Conservation (phyloP, 2,113 vertebrate species). For the Burhinus bistriatus region DNA sequence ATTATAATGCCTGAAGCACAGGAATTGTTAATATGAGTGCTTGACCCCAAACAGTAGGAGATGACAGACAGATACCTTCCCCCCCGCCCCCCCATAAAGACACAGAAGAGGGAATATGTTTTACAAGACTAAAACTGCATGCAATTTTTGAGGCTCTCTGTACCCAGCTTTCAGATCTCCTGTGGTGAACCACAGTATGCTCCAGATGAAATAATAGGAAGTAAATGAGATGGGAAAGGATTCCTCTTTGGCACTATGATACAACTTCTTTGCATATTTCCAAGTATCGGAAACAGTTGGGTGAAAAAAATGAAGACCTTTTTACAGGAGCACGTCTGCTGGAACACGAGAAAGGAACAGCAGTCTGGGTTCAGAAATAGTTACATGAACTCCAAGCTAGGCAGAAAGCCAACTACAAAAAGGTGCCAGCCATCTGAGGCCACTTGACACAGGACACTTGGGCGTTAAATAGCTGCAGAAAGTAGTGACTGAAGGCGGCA, state of each 20-base stretch:
- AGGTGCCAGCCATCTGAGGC: slow-evolving; percentile 48
- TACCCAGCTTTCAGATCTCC: background rate
- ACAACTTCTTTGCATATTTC: background rate
- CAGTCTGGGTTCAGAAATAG: slow-evolving; percentile 26
- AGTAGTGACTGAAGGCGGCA: background rate
- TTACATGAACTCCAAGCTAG: slow-evolving; percentile 8
- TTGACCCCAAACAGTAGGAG: slow-evolving; percentile 21
- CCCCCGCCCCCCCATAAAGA: background rate
- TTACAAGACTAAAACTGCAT: background rate
- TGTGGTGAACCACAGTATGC: background rate
- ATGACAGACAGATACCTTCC: background rate
- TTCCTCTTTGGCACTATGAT: background rate
- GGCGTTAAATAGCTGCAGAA: background rate
- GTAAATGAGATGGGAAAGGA: slow-evolving; percentile 12
- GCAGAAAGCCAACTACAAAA: slow-evolving; percentile 51
- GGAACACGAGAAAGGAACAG: background rate
- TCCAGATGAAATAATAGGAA: background rate
- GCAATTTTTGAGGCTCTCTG: background rate
- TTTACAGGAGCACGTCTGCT: background rate
- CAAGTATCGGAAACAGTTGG: background rate
- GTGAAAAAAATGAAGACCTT: background rate
- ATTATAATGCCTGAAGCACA: slow-evolving; percentile 23
- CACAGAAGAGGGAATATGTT: slow-evolving; percentile 19
- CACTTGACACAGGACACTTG: slow-evolving; percentile 23
- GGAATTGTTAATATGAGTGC: slow-evolving; percentile 16